phyloP scores from a whole-genome alignment of 2,113 vertebrate genomes.

The Eulacestoma nigropectus region DNA sequence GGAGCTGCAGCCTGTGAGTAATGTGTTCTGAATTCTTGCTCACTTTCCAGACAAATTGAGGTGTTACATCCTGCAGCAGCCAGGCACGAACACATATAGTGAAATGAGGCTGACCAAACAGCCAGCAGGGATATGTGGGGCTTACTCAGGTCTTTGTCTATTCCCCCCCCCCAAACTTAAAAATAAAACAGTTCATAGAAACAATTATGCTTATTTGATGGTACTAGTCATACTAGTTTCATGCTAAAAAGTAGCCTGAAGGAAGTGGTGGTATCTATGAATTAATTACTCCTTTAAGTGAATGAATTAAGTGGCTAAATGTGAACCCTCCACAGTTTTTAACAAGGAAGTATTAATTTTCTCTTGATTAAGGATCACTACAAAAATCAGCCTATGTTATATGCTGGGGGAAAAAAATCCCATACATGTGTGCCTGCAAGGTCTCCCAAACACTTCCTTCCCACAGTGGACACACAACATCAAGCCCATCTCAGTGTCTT shows the following conservation, averaged over 20 bases:
- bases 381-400: background rate
- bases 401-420: background rate
- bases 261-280: constrained; percentile 10
- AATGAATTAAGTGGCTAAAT: background rate
- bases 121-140: background rate
- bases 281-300: constrained; percentile 32
- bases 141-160: background rate
- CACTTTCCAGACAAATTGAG: background rate
- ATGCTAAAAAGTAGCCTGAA: background rate
- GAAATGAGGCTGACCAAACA: background rate
- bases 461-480: background rate
- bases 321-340: background rate
- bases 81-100: background rate
- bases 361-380: background rate
- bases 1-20: constrained; percentile 33
- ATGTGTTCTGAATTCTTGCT: constrained; percentile 18
- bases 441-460: background rate
- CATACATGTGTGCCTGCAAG: background rate
- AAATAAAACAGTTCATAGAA: constrained; percentile 5
- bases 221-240: background rate
- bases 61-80: constrained; percentile 10
- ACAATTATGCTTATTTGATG: background rate
- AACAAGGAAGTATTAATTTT: background rate
- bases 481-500: background rate
- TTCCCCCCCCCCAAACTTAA: background rate